Evolutionary conservation across 2,113 vertebrate species (phyloP), one percentile per base, ranked within the genome.

Genomic region (Jaculus jaculus): DNA sequence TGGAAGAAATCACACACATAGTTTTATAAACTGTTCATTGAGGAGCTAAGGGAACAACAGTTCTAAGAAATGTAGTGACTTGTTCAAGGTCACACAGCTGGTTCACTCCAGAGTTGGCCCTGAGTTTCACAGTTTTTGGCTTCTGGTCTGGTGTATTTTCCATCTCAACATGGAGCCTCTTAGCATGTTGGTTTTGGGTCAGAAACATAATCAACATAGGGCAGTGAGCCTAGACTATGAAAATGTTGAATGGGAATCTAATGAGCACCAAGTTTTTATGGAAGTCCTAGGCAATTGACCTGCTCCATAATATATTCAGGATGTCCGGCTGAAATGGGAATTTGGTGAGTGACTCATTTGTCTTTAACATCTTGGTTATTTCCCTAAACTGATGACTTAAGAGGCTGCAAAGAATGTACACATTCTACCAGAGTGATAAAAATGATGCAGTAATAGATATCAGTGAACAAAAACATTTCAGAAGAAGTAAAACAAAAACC

Each of bases 21-120:
- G n/a, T 80, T 85, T 94, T 87, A 80, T 80, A 47, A 72, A 63
- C 69, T 88, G 26, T 66, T 87, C 78, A 58, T n/a, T 68, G 80
- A 61, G 78, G 58, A 94, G 72, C 39, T 39, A n/a, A 93, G 24
- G 80, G 32, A 51, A 92, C 7, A 61, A 54, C 1, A 1, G 71
- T 82, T 90, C 24, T 37, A 79, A 81, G 90, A 87, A 65, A 66
- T 18, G 32, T 58, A 93, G 65, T 79, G 91, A 93, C 87, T 91
- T 93, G 54, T 81, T 89, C 92, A 97, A 96, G 91, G 95, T 97
- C 96, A 95, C 87, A 91, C 90, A 95, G 93, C 87, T 94, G 93
- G 68, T 89, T 86, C 54, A 39, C 84, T 93, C 72, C 75, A 71
- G 80, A 96, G 21, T 92, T 96, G 96, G 96, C 94, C 71, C 82